Conservation (phyloP, 2,113 vertebrate species). For the Mustela nigripes region DNA sequence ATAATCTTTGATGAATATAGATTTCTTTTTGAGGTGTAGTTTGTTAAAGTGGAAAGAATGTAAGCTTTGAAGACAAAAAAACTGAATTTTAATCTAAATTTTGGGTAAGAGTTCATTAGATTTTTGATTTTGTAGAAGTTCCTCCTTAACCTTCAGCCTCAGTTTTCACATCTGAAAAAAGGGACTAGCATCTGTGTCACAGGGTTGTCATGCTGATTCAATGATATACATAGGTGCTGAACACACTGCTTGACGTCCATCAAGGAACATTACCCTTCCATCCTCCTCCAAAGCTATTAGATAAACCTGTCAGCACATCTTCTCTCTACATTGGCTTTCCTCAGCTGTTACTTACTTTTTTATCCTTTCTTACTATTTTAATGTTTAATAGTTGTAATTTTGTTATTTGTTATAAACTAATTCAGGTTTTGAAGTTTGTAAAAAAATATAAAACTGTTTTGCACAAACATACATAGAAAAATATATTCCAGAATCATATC, state of each 20-base stretch:
- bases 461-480: background rate
- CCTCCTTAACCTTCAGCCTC: background rate
- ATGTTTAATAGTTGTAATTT: constrained; percentile 14
- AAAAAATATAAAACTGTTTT: background rate
- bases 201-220: background rate
- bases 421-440: background rate
- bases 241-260: background rate
- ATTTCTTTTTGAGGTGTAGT: background rate
- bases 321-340: background rate
- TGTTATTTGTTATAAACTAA: background rate
- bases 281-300: background rate
- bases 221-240: background rate
- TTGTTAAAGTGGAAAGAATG: background rate
- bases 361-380: constrained; percentile 20
- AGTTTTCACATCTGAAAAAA: constrained; percentile 23
- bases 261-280: fast-evolving
- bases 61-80: background rate
- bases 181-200: background rate
- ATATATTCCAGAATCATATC: background rate
- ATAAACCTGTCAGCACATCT: background rate
- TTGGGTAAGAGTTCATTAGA: background rate
- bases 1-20: background rate
- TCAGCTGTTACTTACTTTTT: constrained; percentile 2
- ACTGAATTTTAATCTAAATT: background rate
- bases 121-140: background rate